These are phyloP conservation scores for Polyodon spathula DNA, from an alignment of 2,113 vertebrate species.

Conservation along the genomic window DNA sequence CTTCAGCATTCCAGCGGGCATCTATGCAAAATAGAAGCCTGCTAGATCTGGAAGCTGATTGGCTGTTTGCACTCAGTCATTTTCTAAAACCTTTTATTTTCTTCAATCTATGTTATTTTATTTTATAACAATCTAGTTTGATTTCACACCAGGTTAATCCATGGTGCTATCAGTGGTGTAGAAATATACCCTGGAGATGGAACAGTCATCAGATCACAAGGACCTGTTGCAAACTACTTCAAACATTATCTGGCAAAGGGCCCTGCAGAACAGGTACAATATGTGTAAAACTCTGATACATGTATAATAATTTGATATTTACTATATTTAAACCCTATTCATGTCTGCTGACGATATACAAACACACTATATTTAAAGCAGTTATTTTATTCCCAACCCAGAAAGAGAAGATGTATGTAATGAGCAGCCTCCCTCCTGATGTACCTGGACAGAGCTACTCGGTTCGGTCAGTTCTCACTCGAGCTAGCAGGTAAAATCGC, in stretches of 20 bases:
- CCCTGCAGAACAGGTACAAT: constrained; percentile 25
- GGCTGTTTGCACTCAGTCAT: too few species aligned
- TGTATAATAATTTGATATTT: not conserved
- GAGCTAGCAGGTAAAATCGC: constrained; percentile 51
- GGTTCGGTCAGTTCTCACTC: constrained; percentile 36
- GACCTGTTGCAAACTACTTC: constrained; percentile 68
- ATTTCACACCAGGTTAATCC: constrained; percentile 46
- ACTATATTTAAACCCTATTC: not conserved
- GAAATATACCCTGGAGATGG: constrained; percentile 81
- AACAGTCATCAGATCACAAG: constrained; percentile 74
- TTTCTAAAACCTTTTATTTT: too few species aligned
- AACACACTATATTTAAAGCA: not conserved
- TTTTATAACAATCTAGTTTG: not conserved
- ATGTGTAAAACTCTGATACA: too few species aligned
- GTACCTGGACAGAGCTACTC: constrained; percentile 45
- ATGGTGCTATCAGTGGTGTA: constrained; percentile 43
- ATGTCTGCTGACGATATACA: not conserved
- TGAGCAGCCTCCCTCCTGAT: constrained; percentile 54
- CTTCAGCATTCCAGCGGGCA: too few species aligned
- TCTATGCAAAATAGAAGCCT: too few species aligned
- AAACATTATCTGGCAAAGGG: constrained; percentile 44
- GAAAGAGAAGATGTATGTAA: constrained; percentile 45
- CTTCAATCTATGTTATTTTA: too few species aligned
- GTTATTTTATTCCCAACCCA: constrained; percentile 14
- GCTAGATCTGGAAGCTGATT: too few species aligned